Evolutionary conservation across 1,140 invertebrate genomes (phyloP).

Genomic region (Bathynomus jamesi): DNA sequence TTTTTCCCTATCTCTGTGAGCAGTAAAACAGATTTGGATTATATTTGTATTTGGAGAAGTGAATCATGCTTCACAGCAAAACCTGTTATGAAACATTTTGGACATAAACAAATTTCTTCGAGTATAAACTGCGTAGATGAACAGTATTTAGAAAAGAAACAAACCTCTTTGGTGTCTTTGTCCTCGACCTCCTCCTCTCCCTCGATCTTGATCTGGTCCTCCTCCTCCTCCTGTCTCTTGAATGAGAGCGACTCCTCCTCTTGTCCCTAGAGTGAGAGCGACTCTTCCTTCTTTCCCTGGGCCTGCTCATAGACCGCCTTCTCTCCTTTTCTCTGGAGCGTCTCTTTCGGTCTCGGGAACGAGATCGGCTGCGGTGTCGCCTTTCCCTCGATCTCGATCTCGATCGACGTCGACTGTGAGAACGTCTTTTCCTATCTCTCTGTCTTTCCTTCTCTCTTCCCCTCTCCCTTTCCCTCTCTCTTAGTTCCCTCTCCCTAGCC

Average conservation of each 20-base stretch:
- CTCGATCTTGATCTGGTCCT: constrained; percentile 18
- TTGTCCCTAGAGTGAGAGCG: constrained; percentile 3
- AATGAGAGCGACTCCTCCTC: neutral
- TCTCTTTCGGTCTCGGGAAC: constrained; percentile 2
- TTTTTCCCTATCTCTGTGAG: too few species aligned
- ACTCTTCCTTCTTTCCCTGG: constrained; percentile 33
- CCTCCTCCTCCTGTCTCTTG: constrained; percentile 18
- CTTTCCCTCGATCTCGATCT: constrained; percentile 21
- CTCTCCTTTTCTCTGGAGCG: constrained; percentile 24
- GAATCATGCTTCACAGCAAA: too few species aligned
- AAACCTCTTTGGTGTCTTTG: neutral
- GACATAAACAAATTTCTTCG: too few species aligned
- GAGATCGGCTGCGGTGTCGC: neutral
- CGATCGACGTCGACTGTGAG: constrained; percentile 34
- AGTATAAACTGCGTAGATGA: neutral
- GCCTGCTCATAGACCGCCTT: neutral
- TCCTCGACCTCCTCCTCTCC: constrained; percentile 7
- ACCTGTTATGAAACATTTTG: too few species aligned
- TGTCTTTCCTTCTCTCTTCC: constrained; percentile 7
- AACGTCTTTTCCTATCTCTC: neutral
- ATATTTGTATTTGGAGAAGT: too few species aligned
- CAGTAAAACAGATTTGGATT: too few species aligned
- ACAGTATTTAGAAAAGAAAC: neutral
- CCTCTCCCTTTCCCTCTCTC: neutral
- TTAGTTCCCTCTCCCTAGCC: neutral